Conservation (phyloP, 2,888 invertebrate genomes). For the Lissocephala sabroskyi region DNA sequence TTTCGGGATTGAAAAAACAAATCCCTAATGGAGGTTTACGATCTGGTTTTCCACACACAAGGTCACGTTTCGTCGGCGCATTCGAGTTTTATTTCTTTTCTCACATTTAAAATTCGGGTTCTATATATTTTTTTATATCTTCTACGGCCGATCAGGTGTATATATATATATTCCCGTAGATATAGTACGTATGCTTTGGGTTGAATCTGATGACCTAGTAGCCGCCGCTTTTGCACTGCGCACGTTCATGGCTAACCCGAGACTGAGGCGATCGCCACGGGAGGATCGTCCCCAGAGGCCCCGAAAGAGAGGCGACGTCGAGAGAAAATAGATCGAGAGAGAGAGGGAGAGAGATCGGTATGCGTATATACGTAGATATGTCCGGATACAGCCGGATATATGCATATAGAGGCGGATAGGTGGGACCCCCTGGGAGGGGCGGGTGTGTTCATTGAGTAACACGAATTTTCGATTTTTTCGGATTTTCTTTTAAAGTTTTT, state of each 20-base stretch:
- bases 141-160: slow-evolving; percentile 2
- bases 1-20: too few species aligned
- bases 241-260: slow-evolving; percentile 57
- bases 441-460: too few species aligned
- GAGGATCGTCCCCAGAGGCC: not conserved
- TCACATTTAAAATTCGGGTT: not conserved
- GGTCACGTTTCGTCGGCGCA: slow-evolving; percentile 34
- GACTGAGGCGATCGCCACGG: slow-evolving; percentile 34
- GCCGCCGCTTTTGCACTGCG: slow-evolving; percentile 49
- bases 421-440: slow-evolving; percentile 20
- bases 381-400: not conserved
- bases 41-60: slow-evolving; percentile 34
- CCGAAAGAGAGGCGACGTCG: not conserved
- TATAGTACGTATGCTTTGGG: slow-evolving; percentile 31
- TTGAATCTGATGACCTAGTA: slow-evolving; percentile 25
- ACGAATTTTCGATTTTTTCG: too few species aligned
- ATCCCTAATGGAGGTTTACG: too few species aligned
- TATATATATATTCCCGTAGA: slow-evolving; percentile 15
- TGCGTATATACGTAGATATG: not conserved
- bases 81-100: not conserved
- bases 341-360: slow-evolving; percentile 1
- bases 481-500: too few species aligned
- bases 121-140: slow-evolving; percentile 14
- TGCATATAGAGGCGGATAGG: not conserved
- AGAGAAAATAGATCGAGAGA: too few species aligned